Percentiles rank a stretch among this genome's conserved stretches.
phyloP scores from a whole-genome alignment of 2,797 vertebrate species.

The Poeciliopsis paucimaculata region DNA sequence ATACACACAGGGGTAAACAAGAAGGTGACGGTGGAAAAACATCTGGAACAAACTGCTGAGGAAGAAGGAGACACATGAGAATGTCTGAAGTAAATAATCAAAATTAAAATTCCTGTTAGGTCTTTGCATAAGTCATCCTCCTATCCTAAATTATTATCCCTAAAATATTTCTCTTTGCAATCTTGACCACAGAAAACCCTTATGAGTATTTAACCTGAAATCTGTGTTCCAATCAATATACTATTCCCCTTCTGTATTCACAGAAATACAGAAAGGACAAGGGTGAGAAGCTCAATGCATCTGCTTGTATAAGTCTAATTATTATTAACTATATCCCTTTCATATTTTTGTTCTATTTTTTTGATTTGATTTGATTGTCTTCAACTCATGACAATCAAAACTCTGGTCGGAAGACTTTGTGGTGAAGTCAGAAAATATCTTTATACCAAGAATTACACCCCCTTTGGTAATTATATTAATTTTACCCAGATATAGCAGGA shows the following conservation, averaged over 20 bases:
- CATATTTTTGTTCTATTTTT: not conserved
- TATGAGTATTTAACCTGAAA: not conserved
- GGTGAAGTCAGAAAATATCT: not conserved
- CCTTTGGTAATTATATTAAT: not conserved
- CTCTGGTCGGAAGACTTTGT: not conserved
- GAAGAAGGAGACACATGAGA: not conserved
- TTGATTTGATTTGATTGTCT: not conserved
- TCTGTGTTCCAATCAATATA: not conserved
- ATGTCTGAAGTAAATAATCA: not conserved
- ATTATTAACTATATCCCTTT: not conserved
- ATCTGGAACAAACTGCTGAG: not conserved
- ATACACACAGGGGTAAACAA: not conserved
- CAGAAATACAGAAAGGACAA: too few species aligned
- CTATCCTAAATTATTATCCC: not conserved
- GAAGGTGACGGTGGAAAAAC: not conserved
- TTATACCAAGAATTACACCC: not conserved
- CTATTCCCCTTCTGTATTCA: not conserved
- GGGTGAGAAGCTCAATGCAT: too few species aligned
- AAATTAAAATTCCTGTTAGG: not conserved
- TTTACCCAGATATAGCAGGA: slow-evolving; percentile 38
- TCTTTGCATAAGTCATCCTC: not conserved
- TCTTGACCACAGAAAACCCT: not conserved
- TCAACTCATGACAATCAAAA: too few species aligned
- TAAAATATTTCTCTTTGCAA: not conserved
- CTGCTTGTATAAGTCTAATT: too few species aligned